Evolutionary conservation across 2,113 vertebrate species (phyloP), one percentile per base, ranked within the genome.

Genomic region (Phainopepla nitens): DNA sequence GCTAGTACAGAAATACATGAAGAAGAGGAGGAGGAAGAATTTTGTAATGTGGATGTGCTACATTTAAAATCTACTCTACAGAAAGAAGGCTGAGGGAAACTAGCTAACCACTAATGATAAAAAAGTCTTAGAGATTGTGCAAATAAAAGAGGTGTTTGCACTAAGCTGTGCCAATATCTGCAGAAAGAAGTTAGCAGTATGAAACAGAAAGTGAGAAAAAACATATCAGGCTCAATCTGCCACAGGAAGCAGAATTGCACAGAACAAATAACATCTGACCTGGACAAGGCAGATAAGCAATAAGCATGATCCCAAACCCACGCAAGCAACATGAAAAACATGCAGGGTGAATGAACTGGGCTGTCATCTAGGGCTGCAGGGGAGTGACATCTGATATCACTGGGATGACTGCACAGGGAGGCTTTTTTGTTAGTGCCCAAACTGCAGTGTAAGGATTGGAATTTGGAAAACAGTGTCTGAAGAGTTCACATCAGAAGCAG

Each of bases 191-290:
- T 64, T 22, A 79, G 35, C 33, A 44, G 42, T 22, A 56, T n/a
- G 60, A 94, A 94, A 77, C 42, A 70, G 88, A 94, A 96, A 97
- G 92, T 70, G 58, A 62, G n/a, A 10, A 89, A 88, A 94, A 86
- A 24, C 10, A 0, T 61, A 66, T 56, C 35, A 82, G 50, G 53
- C 27, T 17, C 25, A 51, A 56, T 75, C 39, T 62, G 51, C 44
- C 71, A 73, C 11, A 42, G 68, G 68, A 78, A 65, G 39, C n/a
- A 83, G 66, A 91, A 76, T 51, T 54, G 35, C 71, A 87, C 18
- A 54, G 42, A 72, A 21, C 57, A 72, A 80, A 58, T 62, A 27
- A 45, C 47, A 62, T 24, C 50, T 64, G 76, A 78, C 41, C 56
- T 28, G 60, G 58, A 50, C 68, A 62, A 88, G 47, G 82, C 3